phyloP scores from a whole-genome alignment of 1,140 invertebrate species.

The Pemphigus obesinymphae region DNA sequence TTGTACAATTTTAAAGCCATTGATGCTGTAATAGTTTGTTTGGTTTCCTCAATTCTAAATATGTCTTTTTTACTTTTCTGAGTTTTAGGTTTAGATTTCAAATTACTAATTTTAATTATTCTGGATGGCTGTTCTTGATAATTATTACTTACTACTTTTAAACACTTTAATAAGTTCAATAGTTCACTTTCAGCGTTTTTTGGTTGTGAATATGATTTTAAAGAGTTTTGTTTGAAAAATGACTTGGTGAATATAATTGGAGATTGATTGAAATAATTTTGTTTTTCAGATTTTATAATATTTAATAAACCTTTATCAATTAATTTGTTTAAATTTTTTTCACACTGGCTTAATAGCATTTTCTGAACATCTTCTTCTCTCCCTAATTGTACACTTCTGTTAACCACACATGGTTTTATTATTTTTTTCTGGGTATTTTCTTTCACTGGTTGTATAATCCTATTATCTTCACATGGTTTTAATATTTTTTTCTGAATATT shows the following conservation, averaged over 20 bases:
- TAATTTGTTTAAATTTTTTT: background rate
- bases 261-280: background rate
- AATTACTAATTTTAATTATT: background rate
- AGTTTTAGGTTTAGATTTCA: background rate
- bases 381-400: background rate
- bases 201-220: background rate
- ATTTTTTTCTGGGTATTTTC: too few relatives aligned
- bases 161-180: background rate
- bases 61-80: background rate
- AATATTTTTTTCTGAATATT: background rate
- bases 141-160: background rate
- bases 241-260: background rate
- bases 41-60: constrained; percentile 6
- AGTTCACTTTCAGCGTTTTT: background rate
- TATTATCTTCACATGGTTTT: too few relatives aligned
- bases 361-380: background rate
- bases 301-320: background rate
- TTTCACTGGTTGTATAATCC: too few relatives aligned
- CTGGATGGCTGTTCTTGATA: constrained; percentile 9
- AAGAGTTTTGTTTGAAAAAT: background rate
- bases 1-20: background rate
- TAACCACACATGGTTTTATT: too few relatives aligned
- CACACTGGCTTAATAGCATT: background rate
- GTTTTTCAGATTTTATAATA: background rate
- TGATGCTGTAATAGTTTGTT: background rate